phyloP scores from a whole-genome alignment of 2,113 vertebrate species.

The Oncorhynchus kisutch region DNA sequence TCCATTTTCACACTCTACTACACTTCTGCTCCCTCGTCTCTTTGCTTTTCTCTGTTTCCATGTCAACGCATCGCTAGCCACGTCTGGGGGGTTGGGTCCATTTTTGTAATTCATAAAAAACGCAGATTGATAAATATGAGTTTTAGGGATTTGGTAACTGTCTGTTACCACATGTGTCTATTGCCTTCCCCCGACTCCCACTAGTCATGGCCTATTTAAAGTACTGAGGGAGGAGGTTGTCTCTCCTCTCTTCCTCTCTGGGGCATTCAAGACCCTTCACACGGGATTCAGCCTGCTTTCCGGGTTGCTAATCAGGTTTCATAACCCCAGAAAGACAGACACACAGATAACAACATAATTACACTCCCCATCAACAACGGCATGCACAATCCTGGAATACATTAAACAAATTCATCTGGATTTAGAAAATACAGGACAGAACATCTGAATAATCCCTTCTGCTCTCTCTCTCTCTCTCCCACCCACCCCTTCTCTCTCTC shows the following conservation, averaged over 20 bases:
- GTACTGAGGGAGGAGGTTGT: neutral
- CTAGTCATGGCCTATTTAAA: neutral
- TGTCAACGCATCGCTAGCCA: neutral
- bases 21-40: neutral
- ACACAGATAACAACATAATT: neutral
- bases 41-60: neutral
- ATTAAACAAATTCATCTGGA: neutral
- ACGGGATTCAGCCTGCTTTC: neutral
- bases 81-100: neutral
- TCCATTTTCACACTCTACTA: neutral
- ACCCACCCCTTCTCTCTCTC: too few species aligned
- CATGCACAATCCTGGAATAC: neutral
- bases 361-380: neutral
- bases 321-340: slow-evolving; percentile 6
- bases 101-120: neutral
- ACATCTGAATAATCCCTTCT: neutral
- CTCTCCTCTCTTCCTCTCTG: neutral
- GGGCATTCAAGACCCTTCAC: neutral
- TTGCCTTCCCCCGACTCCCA: neutral
- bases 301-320: neutral
- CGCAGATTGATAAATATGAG: neutral
- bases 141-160: neutral
- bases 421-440: neutral
- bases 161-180: neutral
- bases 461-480: too few species aligned